phyloP scores from a whole-genome alignment of 1,140 invertebrate species.

The Trypoxylus dichotomus region DNA sequence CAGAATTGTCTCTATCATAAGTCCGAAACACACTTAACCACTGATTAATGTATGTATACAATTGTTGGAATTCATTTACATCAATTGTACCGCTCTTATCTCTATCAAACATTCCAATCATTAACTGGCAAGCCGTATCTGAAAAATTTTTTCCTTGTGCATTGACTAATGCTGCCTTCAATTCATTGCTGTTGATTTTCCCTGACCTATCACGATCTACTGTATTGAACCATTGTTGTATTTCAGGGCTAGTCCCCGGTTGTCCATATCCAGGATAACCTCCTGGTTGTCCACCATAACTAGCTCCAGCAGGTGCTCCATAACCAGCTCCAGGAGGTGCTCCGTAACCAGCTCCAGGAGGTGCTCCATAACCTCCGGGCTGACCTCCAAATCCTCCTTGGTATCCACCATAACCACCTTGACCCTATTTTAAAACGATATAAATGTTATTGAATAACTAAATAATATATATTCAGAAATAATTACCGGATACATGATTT shows the following conservation, averaged over 20 bases:
- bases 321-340: too few relatives aligned
- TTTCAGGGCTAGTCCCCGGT: conserved; percentile 60
- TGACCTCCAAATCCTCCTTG: neutral
- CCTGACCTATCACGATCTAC: conserved; percentile 83
- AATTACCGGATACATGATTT: conserved; percentile 12
- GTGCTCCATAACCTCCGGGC: conserved; percentile 10
- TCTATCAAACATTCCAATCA: conserved; percentile 92
- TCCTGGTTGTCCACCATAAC: neutral
- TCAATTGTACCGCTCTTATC: conserved; percentile 86
- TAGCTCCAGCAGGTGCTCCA: neutral
- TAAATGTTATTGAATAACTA: neutral
- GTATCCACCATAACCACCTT: neutral
- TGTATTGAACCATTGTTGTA: conserved; percentile 79
- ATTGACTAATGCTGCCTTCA: conserved; percentile 83
- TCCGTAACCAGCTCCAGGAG: neutral
- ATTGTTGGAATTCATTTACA: conserved; percentile 79
- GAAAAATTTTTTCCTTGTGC: conserved; percentile 86
- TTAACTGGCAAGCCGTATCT: conserved; percentile 80
- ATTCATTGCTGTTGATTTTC: conserved; percentile 75
- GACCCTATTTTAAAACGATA: neutral
- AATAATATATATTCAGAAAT: neutral
- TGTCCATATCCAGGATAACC: neutral
- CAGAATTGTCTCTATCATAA: conserved; percentile 81
- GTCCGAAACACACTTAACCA: conserved; percentile 82
- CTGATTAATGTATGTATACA: conserved; percentile 88